phyloP scores from a whole-genome alignment of 1,140 invertebrate genomes.

The Aphaenogaster floridana region DNA sequence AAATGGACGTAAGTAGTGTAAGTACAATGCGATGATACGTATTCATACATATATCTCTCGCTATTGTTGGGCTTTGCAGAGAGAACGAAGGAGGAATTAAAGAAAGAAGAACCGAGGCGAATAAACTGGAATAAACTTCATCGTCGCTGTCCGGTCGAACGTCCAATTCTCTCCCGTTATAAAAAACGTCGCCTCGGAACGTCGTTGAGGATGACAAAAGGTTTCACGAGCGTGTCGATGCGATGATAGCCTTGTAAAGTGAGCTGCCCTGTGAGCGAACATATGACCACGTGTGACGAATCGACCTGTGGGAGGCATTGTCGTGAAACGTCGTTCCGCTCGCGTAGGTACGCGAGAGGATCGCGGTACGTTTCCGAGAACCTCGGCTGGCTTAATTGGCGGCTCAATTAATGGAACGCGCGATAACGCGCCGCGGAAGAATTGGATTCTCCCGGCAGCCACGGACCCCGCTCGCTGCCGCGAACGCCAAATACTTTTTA shows the following conservation, averaged over 20 bases:
- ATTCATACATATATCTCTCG: not conserved
- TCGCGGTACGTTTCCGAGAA: not conserved
- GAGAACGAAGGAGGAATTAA: not conserved
- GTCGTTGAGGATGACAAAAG: not conserved
- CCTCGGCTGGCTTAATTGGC: not conserved
- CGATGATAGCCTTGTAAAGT: not conserved
- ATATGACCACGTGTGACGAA: slow-evolving; percentile 29
- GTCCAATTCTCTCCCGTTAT: not conserved
- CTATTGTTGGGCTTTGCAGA: not conserved
- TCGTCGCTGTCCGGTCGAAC: not conserved
- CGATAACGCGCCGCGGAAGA: slow-evolving; percentile 9
- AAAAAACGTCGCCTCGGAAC: not conserved
- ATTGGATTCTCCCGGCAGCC: not conserved
- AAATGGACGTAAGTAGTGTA: not conserved
- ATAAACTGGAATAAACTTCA: too few species aligned
- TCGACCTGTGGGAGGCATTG: not conserved
- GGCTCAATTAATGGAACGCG: not conserved
- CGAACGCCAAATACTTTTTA: slow-evolving; percentile 28
- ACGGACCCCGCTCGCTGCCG: not conserved
- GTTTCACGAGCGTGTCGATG: not conserved
- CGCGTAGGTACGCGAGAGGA: not conserved
- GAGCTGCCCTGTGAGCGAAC: slow-evolving; percentile 3
- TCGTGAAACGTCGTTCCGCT: not conserved
- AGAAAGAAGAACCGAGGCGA: not conserved
- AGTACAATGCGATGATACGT: not conserved